phyloP scores from a whole-genome alignment of 2,888 invertebrate species.

The Pandemis corylana region DNA sequence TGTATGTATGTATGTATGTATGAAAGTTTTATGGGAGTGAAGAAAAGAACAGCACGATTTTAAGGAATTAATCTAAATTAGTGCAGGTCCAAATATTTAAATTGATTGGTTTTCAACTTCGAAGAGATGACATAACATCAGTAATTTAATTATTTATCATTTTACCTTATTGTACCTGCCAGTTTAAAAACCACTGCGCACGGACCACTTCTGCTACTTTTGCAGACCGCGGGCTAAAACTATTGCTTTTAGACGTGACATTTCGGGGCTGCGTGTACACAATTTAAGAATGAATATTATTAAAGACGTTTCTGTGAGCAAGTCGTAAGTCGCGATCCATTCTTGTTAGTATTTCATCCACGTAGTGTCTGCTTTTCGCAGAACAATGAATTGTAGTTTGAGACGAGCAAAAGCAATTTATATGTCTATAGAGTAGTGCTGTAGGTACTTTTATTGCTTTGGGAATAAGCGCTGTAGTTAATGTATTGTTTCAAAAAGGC shows the following conservation, averaged over 20 bases:
- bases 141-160: too few relatives aligned
- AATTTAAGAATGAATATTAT: not conserved
- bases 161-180: too few relatives aligned
- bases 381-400: constrained; percentile 39
- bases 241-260: not conserved
- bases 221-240: too few relatives aligned
- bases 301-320: not conserved
- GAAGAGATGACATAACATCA: too few relatives aligned
- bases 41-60: too few relatives aligned
- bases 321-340: constrained; percentile 13
- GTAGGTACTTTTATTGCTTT: constrained; percentile 18
- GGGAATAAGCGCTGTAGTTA: constrained; percentile 12
- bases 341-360: constrained; percentile 28
- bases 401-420: constrained; percentile 31
- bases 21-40: too few relatives aligned
- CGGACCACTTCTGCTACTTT: not conserved
- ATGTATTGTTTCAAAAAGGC: constrained; percentile 3
- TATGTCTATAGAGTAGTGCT: constrained; percentile 21
- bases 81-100: too few relatives aligned
- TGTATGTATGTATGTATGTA: too few relatives aligned
- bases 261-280: not conserved
- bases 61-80: too few relatives aligned
- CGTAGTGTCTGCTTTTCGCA: constrained; percentile 32
- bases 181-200: not conserved
- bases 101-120: too few relatives aligned